Conservation (phyloP, 2,888 invertebrate genomes). For the Heliconius charithonia region DNA sequence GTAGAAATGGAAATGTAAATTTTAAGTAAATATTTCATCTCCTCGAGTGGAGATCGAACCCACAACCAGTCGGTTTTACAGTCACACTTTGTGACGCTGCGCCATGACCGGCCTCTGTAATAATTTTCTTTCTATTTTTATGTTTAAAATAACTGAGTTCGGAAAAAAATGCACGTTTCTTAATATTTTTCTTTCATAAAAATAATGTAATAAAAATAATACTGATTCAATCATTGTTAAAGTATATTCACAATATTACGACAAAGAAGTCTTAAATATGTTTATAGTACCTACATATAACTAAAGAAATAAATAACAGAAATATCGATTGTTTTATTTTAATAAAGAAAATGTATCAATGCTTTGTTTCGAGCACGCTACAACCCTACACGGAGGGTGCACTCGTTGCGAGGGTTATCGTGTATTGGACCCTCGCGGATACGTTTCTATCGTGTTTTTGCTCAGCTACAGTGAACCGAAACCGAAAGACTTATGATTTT, state of each 20-base stretch:
- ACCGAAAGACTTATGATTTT: slow-evolving; percentile 34
- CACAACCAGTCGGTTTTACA: too few relatives aligned
- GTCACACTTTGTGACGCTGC: too few relatives aligned
- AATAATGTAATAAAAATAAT: too few relatives aligned
- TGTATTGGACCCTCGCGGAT: slow-evolving; percentile 57
- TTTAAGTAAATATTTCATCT: too few relatives aligned
- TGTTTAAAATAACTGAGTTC: too few relatives aligned
- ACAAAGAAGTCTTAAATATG: neutral
- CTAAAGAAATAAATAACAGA: neutral
- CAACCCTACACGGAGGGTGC: slow-evolving; percentile 64
- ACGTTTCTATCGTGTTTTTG: slow-evolving; percentile 41
- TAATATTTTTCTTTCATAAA: too few relatives aligned
- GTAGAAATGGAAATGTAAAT: too few relatives aligned
- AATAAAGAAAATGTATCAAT: slow-evolving; percentile 12
- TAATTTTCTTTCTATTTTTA: too few relatives aligned
- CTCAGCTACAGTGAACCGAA: slow-evolving; percentile 26
- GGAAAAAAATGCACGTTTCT: too few relatives aligned
- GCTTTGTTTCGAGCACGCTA: slow-evolving; percentile 18
- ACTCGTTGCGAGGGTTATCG: slow-evolving; percentile 65
- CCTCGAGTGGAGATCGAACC: too few relatives aligned
- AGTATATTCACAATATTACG: neutral
- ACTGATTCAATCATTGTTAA: too few relatives aligned
- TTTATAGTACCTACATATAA: neutral
- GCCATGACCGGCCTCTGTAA: too few relatives aligned
- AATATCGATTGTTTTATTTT: neutral